Conservation (phyloP, 1,140 invertebrate species). For the Mactra quadrangularis region DNA sequence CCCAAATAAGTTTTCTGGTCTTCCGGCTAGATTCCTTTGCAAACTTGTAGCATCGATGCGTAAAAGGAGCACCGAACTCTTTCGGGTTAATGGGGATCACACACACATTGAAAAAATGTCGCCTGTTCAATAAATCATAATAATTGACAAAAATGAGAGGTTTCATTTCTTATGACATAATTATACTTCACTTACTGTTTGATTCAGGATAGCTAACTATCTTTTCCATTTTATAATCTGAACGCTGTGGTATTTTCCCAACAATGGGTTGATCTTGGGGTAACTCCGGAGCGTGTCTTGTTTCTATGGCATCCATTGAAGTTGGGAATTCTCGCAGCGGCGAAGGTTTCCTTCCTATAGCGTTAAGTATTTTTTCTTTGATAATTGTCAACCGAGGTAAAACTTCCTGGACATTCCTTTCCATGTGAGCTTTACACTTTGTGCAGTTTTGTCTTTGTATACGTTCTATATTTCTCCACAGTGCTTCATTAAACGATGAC, state of each 20-base stretch:
- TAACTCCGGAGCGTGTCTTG: background rate
- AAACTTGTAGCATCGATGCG: too few relatives aligned
- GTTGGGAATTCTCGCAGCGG: background rate
- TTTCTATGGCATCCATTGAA: background rate
- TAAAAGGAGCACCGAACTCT: too few relatives aligned
- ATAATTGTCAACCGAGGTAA: slow-evolving; percentile 11
- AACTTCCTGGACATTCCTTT: slow-evolving; percentile 14
- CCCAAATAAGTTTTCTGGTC: too few relatives aligned
- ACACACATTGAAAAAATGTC: too few relatives aligned
- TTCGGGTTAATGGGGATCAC: too few relatives aligned
- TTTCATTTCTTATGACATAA: too few relatives aligned
- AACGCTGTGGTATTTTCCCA: background rate
- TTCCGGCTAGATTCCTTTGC: too few relatives aligned
- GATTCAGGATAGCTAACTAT: slow-evolving; percentile 16
- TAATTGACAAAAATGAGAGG: too few relatives aligned
- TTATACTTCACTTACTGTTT: background rate
- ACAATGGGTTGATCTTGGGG: background rate
- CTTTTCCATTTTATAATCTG: background rate
- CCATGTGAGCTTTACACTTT: slow-evolving; percentile 1
- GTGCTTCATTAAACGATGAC: background rate
- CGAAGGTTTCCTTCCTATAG: slow-evolving; percentile 19
- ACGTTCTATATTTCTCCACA: slow-evolving; percentile 17
- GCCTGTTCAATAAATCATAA: too few relatives aligned
- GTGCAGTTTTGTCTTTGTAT: background rate
- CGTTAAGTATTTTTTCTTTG: slow-evolving; percentile 25